Conservation (phyloP, 1,140 invertebrate species). For the Drosophila pectinifera region DNA sequence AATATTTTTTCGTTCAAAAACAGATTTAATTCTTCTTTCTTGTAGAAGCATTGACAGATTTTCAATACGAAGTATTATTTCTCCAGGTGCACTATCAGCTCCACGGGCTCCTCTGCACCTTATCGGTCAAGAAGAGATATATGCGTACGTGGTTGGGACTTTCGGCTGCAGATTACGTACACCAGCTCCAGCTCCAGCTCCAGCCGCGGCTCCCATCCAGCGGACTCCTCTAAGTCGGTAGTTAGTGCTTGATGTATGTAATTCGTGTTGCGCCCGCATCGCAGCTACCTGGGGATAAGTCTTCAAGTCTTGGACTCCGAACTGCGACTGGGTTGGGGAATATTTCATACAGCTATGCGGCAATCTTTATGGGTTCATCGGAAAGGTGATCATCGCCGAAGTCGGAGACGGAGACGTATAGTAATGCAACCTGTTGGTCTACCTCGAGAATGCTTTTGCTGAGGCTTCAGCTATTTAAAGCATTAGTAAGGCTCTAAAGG, state of each 20-base stretch:
- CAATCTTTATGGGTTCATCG: conserved; percentile 81
- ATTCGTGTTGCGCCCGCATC: conserved; percentile 81
- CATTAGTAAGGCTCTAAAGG: conserved; percentile 11
- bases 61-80: too few species aligned
- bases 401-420: conserved; percentile 34
- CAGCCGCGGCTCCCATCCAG: conserved; percentile 16
- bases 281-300: conserved; percentile 67
- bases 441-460: conserved; percentile 52
- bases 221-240: conserved; percentile 67
- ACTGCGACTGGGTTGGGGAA: conserved; percentile 39
- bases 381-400: conserved; percentile 72
- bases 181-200: conserved; percentile 12
- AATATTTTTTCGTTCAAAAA: too few species aligned
- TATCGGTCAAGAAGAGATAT: conserved; percentile 70
- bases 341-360: conserved; percentile 78
- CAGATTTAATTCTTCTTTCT: too few species aligned
- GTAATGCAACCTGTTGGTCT: conserved; percentile 71
- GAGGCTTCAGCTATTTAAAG: conserved; percentile 24
- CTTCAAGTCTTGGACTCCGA: conserved; percentile 14
- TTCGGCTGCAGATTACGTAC: conserved; percentile 77
- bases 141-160: conserved; percentile 70
- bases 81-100: conserved; percentile 1
- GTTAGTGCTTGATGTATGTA: conserved; percentile 83
- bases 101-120: conserved; percentile 8
- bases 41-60: too few species aligned